Base-by-base conservation (phyloP, 2,888 invertebrate species). In the Aplocera efformata region DNA sequence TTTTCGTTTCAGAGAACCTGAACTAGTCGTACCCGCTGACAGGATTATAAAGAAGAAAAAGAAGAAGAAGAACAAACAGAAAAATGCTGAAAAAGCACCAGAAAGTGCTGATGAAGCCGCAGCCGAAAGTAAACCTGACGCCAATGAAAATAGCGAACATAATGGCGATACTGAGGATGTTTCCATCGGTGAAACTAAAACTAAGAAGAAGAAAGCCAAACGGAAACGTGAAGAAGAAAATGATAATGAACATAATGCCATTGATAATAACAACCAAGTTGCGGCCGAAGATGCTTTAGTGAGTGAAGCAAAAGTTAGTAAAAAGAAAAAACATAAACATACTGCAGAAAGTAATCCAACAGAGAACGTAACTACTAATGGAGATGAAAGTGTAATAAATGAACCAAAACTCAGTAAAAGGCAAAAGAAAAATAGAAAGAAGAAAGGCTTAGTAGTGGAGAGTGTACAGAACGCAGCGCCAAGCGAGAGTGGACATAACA, bases 31-130 rank as follows among this genome's bases (percentile, higher is more conserved):
- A 1, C 70, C 82, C 7, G 49, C 69, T 40, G 67, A 63, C 10
- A 76, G 71, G 29, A 80, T 76, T 56, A 85, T 79, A 59, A 77
- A 79, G 49, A 82, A 78, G 58, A 82, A 78, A 63, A 52, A 53
- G 42, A 51, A 55, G 46, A 52, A 59, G 49, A 59, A 56, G 41
- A 48, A 50, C 8, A 54, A 53, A 9, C 41, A 47, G 11, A 27
- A 28, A 7, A 7, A 17, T 10, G 36, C 28, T 6, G 33, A 50
- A 26, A 26, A 37, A 32, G 32, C 27, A 17, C 13, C 13, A 17
- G 28, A 33, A 30, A 40, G 10, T 5, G 7, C 33, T 41, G 41
- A 42, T 45, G 32, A 51, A 48, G 35, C 42, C 44, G 28, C 36
- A 32, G 22, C 38, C 20, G 40, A 58, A 33, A 53, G 38, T 26